Evolutionary conservation across 2,113 vertebrate species (phyloP).

Genomic region (Uria aalge): DNA sequence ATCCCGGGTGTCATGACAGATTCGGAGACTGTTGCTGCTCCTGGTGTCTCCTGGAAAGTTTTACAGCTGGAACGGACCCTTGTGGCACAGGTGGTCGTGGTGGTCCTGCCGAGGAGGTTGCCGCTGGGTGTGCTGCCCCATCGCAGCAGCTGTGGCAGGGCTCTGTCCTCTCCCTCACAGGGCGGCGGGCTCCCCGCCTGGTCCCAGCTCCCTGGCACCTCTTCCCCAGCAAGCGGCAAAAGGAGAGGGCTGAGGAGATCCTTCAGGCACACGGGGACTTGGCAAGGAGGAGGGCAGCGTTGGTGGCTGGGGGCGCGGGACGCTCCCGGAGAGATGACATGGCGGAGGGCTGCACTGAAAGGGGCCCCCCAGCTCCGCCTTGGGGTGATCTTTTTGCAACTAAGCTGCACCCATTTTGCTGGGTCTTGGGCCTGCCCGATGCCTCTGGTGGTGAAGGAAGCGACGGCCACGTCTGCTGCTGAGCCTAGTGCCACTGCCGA

Average conservation of each 20-base stretch:
- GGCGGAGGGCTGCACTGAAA: background rate
- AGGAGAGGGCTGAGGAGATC: background rate
- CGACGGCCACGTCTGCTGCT: accelerated
- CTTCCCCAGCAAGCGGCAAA: background rate
- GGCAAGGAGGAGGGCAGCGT: background rate
- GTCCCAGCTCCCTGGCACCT: background rate
- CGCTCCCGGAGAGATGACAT: accelerated
- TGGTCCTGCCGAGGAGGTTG: background rate
- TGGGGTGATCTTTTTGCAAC: background rate
- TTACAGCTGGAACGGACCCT: background rate
- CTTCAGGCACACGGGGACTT: accelerated
- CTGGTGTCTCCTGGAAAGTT: background rate
- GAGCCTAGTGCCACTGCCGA: background rate
- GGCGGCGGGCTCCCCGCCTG: background rate
- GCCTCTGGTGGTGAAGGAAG: background rate
- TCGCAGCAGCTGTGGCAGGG: background rate
- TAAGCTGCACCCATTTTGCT: background rate
- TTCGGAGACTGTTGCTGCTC: background rate
- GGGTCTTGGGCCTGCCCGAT: background rate
- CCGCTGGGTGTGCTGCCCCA: accelerated
- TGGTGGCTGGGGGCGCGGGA: accelerated
- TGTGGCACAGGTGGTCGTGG: background rate
- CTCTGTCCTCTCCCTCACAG: accelerated
- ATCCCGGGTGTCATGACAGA: background rate
- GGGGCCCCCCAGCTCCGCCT: too few relatives aligned